A percentile compares a stretch with the other conserved stretches of the same genome.
Conservation (phyloP, 1,140 invertebrate genomes). For the Drosophila busckii region DNA sequence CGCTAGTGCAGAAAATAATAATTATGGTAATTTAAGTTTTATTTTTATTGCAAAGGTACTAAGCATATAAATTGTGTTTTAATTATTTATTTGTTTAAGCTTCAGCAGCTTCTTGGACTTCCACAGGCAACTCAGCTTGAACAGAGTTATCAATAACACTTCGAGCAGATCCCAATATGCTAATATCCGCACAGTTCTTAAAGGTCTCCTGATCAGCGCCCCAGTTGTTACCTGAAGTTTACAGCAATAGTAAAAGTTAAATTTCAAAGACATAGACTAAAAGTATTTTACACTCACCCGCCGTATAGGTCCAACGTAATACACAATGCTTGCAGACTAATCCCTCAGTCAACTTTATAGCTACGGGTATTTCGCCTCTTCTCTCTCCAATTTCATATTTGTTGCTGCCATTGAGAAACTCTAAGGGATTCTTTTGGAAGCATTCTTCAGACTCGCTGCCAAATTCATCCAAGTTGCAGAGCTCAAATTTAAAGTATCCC, state of each 20-base stretch:
- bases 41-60: no score
- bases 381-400: conserved; percentile 27
- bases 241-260: no score
- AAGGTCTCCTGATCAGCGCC: conserved; percentile 84
- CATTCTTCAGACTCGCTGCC: conserved; percentile 55
- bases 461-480: conserved; percentile 80
- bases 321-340: conserved; percentile 80
- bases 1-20: no score
- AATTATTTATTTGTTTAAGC: no score
- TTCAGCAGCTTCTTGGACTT: no score
- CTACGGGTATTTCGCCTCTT: conserved; percentile 21
- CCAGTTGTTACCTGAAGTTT: conserved; percentile 80
- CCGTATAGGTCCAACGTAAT: conserved; percentile 44
- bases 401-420: conserved; percentile 36
- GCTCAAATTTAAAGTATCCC: conserved; percentile 81
- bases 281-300: no score
- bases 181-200: conserved; percentile 84
- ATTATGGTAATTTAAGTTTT: no score
- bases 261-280: no score
- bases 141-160: conserved; percentile 14
- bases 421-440: conserved; percentile 70
- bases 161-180: conserved; percentile 77
- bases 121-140: no score
- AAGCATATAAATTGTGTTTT: no score
- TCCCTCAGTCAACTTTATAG: conserved; percentile 26